Percentiles rank a stretch among this genome's conserved stretches.
Conservation (phyloP, 2,797 vertebrate genomes). For the Gadopsis bispinosus region DNA sequence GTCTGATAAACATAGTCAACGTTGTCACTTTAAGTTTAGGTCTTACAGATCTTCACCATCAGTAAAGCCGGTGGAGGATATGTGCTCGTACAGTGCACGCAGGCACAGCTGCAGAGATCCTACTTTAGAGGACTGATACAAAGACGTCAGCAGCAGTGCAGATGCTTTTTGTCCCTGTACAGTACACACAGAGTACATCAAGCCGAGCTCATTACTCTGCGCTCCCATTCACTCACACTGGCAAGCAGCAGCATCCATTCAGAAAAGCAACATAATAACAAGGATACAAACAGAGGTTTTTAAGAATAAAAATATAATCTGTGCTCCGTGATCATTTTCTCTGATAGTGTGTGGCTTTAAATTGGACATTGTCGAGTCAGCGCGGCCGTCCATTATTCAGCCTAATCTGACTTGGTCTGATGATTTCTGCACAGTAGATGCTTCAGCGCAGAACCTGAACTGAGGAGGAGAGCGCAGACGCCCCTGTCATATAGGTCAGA, state of each 20-base stretch:
- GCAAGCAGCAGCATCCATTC: slow-evolving; percentile 48
- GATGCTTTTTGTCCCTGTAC: slow-evolving; percentile 39
- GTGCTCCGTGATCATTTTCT: slow-evolving; percentile 2
- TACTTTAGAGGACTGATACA: slow-evolving; percentile 15
- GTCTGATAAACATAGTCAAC: slow-evolving; percentile 43
- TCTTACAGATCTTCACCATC: slow-evolving; percentile 22
- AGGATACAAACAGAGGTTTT: slow-evolving; percentile 5
- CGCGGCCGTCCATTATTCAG: slow-evolving; percentile 26
- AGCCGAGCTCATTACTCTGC: slow-evolving; percentile 47
- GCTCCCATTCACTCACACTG: slow-evolving; percentile 38
- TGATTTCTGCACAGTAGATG: slow-evolving; percentile 29
- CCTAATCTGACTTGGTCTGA: slow-evolving; percentile 17
- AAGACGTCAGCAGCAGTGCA: slow-evolving; percentile 45
- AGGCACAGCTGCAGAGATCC: slow-evolving; percentile 20
- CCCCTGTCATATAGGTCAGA: slow-evolving; percentile 25
- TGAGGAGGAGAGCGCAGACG: slow-evolving; percentile 1
- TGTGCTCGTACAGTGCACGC: not conserved
- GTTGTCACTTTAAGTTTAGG: slow-evolving; percentile 42
- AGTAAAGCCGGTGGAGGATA: not conserved
- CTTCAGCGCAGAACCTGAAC: slow-evolving; percentile 1
- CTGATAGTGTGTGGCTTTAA: slow-evolving; percentile 30
- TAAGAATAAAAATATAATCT: not conserved
- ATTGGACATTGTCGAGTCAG: slow-evolving; percentile 21
- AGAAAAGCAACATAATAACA: slow-evolving; percentile 43
- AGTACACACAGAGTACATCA: slow-evolving; percentile 20